Conservation (phyloP, 2,113 vertebrate genomes). For the Danio rerio region DNA sequence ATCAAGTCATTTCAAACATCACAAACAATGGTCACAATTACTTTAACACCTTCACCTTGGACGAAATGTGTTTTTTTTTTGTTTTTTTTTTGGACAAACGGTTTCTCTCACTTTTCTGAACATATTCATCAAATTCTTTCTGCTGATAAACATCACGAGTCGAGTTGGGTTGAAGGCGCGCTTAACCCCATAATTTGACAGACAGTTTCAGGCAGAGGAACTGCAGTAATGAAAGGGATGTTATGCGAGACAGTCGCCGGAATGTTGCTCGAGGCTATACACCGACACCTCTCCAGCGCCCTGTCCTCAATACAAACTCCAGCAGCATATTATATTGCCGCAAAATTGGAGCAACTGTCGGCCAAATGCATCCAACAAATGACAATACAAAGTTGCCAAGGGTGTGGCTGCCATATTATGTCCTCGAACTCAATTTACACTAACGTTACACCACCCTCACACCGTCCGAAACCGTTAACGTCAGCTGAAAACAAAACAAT, state of each 20-base stretch:
- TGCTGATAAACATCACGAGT: neutral
- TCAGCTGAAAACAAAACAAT: neutral
- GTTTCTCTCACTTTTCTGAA: neutral
- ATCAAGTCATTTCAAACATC: too few relatives aligned
- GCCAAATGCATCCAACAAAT: constrained; percentile 26
- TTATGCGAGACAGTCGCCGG: constrained; percentile 17
- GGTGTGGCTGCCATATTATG: constrained; percentile 34
- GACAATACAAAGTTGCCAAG: constrained; percentile 16
- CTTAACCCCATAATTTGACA: constrained; percentile 23
- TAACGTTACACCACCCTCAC: neutral
- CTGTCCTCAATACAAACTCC: constrained; percentile 15
- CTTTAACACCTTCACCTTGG: neutral
- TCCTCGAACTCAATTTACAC: constrained; percentile 9
- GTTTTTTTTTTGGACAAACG: too few relatives aligned
- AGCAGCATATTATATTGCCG: constrained; percentile 11
- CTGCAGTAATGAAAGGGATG: constrained; percentile 37
- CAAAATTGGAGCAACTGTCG: constrained; percentile 27
- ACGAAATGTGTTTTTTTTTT: too few relatives aligned
- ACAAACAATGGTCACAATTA: too few relatives aligned
- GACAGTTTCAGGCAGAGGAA: constrained; percentile 25
- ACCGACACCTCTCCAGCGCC: constrained; percentile 22
- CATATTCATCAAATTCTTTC: neutral
- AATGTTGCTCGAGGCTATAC: constrained; percentile 35
- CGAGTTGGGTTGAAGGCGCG: neutral
- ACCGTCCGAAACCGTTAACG: neutral